Percentiles rank a stretch among this genome's conserved stretches.
Conservation (phyloP, 2,797 vertebrate species). For the Propithecus deckenii region DNA sequence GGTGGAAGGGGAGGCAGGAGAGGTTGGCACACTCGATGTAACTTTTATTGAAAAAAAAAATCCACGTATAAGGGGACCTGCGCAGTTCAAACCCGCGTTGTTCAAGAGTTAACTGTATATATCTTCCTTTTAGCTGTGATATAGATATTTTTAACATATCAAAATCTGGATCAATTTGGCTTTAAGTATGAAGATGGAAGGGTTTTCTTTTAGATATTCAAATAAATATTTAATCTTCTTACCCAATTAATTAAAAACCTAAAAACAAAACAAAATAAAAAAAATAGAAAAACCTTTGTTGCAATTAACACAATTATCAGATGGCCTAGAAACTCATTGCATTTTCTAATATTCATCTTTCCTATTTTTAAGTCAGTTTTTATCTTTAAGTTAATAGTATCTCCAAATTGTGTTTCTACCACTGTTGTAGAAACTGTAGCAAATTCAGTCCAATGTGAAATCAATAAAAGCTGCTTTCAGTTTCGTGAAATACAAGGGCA, state of each 20-base stretch:
- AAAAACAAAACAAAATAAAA: background rate
- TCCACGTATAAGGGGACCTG: background rate
- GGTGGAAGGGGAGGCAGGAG: background rate
- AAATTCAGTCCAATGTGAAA: constrained; percentile 51
- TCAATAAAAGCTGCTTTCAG: constrained; percentile 52
- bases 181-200: constrained; percentile 19
- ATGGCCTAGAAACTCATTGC: background rate
- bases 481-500: constrained; percentile 62
- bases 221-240: background rate
- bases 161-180: background rate
- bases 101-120: background rate
- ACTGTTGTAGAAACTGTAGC: constrained; percentile 24
- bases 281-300: background rate
- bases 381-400: background rate
- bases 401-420: constrained; percentile 53
- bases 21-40: background rate
- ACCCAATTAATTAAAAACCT: background rate
- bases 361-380: constrained; percentile 45
- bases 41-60: background rate
- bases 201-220: background rate
- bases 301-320: background rate
- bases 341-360: background rate
- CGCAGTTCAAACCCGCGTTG: background rate
- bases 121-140: background rate
- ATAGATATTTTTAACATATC: background rate